Conservation (phyloP, 92 coral and sea anemone species). For the Phenganax subtilis region DNA sequence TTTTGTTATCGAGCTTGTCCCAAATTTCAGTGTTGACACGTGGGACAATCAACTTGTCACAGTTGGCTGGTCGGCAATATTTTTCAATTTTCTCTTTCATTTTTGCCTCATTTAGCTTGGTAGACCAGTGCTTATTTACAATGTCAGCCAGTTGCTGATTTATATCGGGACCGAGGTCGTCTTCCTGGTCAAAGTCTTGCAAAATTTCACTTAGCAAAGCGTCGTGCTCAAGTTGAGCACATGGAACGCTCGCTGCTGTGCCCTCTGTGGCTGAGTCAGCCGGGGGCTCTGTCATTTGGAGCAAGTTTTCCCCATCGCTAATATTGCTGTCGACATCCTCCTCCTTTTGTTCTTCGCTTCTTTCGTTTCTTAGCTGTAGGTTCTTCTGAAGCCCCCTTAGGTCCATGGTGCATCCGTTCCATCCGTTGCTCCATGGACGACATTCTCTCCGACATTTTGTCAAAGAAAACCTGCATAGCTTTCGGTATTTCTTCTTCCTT, state of each 20-base stretch:
- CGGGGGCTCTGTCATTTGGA: constrained; percentile 31
- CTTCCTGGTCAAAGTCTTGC: constrained; percentile 37
- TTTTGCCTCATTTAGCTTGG: constrained; percentile 24
- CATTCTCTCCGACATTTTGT: not conserved
- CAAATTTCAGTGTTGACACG: constrained; percentile 37
- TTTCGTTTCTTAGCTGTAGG: not conserved
- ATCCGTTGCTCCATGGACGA: not conserved
- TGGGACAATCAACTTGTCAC: constrained; percentile 38
- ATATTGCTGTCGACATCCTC: constrained; percentile 2
- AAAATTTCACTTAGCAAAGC: constrained; percentile 36
- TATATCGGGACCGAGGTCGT: constrained; percentile 36
- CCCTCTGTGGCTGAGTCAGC: constrained; percentile 35
- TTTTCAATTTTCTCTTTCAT: constrained; percentile 29
- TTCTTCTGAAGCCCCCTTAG: not conserved
- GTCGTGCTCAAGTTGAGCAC: constrained; percentile 37
- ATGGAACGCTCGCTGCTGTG: constrained; percentile 10
- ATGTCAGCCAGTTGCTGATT: constrained; percentile 41
- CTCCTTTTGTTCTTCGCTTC: not conserved
- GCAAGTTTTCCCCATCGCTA: constrained; percentile 26
- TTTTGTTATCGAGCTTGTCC: constrained; percentile 24
- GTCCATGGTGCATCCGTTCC: not conserved
- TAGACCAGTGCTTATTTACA: constrained; percentile 31
- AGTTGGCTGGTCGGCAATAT: constrained; percentile 37
- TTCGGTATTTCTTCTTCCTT: not conserved
- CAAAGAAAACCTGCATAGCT: not conserved